phyloP scores from a whole-genome alignment of 2,888 invertebrate genomes.

The Apodemia duryi region DNA sequence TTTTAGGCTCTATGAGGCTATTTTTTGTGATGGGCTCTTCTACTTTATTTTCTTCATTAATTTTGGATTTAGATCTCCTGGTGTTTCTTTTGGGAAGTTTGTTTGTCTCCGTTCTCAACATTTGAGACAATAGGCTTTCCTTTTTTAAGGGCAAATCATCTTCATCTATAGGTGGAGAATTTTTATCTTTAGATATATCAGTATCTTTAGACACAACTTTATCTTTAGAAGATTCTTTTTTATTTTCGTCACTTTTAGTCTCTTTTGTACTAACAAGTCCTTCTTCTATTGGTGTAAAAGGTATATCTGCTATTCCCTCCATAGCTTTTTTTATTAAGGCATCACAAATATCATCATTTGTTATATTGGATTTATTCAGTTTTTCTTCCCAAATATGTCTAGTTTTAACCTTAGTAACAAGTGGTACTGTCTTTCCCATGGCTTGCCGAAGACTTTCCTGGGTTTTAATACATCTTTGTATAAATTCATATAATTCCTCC shows the following conservation, averaged over 20 bases:
- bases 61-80: conserved; percentile 17
- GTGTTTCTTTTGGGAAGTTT: conserved; percentile 8
- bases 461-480: conserved; percentile 65
- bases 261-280: conserved; percentile 16
- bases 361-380: conserved; percentile 60
- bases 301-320: conserved; percentile 58
- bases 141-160: conserved; percentile 4
- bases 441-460: conserved; percentile 54
- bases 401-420: conserved; percentile 48
- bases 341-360: conserved; percentile 72
- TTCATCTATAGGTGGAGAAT: conserved; percentile 1
- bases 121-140: background rate
- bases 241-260: background rate
- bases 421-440: conserved; percentile 46
- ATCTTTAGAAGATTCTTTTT: background rate
- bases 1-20: conserved; percentile 14
- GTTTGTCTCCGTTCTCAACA: background rate
- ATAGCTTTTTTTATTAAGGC: conserved; percentile 69
- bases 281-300: conserved; percentile 38
- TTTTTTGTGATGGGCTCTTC: conserved; percentile 23
- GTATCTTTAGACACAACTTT: background rate
- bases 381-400: conserved; percentile 64
- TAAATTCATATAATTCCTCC: conserved; percentile 69
- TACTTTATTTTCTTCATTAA: conserved; percentile 28
- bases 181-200: background rate